phyloP scores from a whole-genome alignment of 2,888 invertebrate species.

The Acleris cristana region DNA sequence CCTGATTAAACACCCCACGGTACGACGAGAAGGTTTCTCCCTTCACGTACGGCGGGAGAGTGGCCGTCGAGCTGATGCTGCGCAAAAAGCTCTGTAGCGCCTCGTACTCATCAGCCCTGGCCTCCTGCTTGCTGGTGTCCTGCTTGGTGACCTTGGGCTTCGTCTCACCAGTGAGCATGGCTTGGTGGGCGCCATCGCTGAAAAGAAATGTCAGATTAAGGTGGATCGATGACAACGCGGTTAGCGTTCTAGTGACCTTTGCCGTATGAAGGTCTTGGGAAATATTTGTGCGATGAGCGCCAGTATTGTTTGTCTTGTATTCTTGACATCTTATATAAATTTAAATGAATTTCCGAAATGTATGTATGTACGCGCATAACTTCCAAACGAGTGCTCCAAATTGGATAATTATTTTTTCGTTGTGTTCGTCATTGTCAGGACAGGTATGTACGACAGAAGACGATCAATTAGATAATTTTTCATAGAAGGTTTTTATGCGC shows the following conservation, averaged over 20 bases:
- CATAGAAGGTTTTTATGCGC: no score
- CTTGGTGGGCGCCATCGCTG: slow-evolving; percentile 80
- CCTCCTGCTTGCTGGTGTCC: slow-evolving; percentile 44
- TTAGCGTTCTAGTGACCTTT: not conserved
- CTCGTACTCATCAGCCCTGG: slow-evolving; percentile 74
- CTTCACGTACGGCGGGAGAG: slow-evolving; percentile 77
- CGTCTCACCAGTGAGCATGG: slow-evolving; percentile 63
- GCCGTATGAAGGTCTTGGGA: not conserved
- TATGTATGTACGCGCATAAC: no score
- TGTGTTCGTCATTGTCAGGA: no score
- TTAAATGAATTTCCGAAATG: no score
- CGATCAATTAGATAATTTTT: no score
- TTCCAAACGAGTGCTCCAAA: no score
- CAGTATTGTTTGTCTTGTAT: no score
- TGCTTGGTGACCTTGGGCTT: slow-evolving; percentile 63
- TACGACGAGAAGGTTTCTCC: slow-evolving; percentile 77
- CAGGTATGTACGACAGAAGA: no score
- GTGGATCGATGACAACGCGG: not conserved
- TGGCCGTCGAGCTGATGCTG: slow-evolving; percentile 80
- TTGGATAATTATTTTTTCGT: no score
- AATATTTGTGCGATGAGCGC: no score
- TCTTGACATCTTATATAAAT: no score
- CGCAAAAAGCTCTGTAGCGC: slow-evolving; percentile 78
- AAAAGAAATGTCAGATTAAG: slow-evolving; percentile 23
- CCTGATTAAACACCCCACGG: slow-evolving; percentile 78